These are phyloP conservation scores for Melinaea menophilus DNA, from an alignment of 2,888 invertebrate genomes.

Conservation along the genomic window DNA sequence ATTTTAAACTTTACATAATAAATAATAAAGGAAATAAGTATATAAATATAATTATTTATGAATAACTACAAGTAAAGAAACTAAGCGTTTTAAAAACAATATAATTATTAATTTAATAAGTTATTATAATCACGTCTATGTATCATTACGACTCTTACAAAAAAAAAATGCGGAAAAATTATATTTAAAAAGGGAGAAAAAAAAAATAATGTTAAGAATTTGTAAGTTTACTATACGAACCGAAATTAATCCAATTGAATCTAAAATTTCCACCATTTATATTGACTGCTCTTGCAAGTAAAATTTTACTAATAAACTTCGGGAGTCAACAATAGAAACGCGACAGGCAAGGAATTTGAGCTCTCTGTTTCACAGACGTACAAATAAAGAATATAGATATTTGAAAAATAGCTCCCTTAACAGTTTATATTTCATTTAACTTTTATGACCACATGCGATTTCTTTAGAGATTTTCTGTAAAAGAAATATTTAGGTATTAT, in stretches of 20 bases:
- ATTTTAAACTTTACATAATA: not conserved
- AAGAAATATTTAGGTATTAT: too few species aligned
- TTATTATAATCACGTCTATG: not conserved
- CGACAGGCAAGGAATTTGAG: slow-evolving; percentile 57
- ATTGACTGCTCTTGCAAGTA: slow-evolving; percentile 42
- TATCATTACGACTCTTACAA: too few species aligned
- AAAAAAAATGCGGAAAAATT: not conserved
- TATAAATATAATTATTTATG: too few species aligned
- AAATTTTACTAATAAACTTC: slow-evolving; percentile 68
- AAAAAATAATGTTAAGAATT: not conserved
- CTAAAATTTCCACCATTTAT: not conserved
- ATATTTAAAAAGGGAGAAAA: not conserved
- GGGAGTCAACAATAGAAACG: slow-evolving; percentile 67
- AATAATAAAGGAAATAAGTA: not conserved
- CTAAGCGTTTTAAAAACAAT: slow-evolving; percentile 4
- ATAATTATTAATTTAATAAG: slow-evolving; percentile 1
- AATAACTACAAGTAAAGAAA: slow-evolving; percentile 4
- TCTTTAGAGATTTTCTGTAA: too few species aligned
- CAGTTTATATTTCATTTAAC: too few species aligned
- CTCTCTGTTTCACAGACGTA: slow-evolving; percentile 47
- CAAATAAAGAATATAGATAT: slow-evolving; percentile 19
- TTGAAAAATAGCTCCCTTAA: not conserved
- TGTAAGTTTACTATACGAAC: not conserved
- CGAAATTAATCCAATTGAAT: slow-evolving; percentile 3
- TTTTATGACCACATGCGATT: too few species aligned